Percentiles rank a stretch among this genome's conserved stretches.
These are phyloP conservation scores for Prosopocoilus inquinatus DNA, from an alignment of 2,888 invertebrate genomes.

Conservation along the genomic window DNA sequence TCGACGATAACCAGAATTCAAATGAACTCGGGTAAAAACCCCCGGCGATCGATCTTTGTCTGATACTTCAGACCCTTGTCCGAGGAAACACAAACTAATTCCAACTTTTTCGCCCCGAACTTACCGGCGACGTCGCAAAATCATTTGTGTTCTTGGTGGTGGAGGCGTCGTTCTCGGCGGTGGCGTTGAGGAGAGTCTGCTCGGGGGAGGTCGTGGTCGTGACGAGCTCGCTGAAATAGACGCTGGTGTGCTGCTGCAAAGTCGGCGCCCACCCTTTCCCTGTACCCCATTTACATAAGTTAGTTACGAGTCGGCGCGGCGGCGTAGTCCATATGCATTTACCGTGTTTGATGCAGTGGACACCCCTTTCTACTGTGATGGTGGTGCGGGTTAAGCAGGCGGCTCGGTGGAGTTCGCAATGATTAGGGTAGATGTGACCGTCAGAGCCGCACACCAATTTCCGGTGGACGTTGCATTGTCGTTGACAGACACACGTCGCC, in stretches of 20 bases:
- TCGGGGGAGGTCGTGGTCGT: slow-evolving; percentile 24
- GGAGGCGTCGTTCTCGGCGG: background rate
- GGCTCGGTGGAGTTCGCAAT: slow-evolving; percentile 65
- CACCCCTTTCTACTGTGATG: slow-evolving; percentile 57
- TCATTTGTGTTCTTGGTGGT: background rate
- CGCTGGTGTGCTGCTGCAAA: slow-evolving; percentile 33
- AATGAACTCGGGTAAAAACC: too few species aligned
- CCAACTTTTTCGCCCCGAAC: background rate
- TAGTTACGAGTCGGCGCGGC: slow-evolving; percentile 8
- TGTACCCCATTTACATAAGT: slow-evolving; percentile 24
- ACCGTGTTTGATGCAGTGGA: slow-evolving; percentile 54
- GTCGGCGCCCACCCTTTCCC: slow-evolving; percentile 48
- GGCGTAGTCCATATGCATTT: slow-evolving; percentile 22
- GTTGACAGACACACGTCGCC: slow-evolving; percentile 62
- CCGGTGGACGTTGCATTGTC: slow-evolving; percentile 56
- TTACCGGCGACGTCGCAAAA: background rate
- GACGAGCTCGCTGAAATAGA: slow-evolving; percentile 34
- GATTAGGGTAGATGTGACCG: slow-evolving; percentile 65
- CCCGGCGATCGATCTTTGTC: too few species aligned
- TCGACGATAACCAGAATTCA: too few species aligned
- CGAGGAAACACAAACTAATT: too few species aligned
- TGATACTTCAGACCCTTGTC: too few species aligned
- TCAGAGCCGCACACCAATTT: slow-evolving; percentile 66
- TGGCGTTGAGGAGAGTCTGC: background rate
- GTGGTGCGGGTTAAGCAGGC: slow-evolving; percentile 58